Percentiles rank a stretch among this genome's conserved stretches.
These are phyloP conservation scores for Aegotheles bennettii DNA, from an alignment of 2,113 vertebrate species.

Conservation along the genomic window DNA sequence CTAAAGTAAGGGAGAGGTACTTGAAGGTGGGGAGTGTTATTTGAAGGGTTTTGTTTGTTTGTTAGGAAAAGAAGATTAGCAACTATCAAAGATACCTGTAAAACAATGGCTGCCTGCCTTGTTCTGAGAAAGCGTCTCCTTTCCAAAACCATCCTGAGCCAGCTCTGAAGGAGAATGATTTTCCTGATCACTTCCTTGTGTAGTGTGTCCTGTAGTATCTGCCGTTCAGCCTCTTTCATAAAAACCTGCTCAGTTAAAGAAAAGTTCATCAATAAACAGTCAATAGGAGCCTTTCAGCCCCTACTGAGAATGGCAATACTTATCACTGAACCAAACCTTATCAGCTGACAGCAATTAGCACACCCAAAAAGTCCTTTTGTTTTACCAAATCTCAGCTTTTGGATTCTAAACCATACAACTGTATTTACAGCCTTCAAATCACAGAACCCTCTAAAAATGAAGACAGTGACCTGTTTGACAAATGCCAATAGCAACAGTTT, in stretches of 20 bases:
- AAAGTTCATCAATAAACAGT: background rate
- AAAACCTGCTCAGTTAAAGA: conserved; percentile 81
- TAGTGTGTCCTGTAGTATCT: conserved; percentile 87
- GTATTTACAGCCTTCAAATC: background rate
- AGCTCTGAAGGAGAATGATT: conserved; percentile 91
- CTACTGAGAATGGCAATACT: background rate
- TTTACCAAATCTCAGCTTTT: background rate
- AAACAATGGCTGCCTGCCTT: conserved; percentile 74
- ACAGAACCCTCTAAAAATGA: background rate
- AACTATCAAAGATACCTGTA: conserved; percentile 78
- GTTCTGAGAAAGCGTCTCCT: conserved; percentile 81
- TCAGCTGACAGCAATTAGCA: background rate
- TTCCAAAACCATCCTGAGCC: conserved; percentile 84
- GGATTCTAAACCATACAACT: background rate
- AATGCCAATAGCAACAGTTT: background rate
- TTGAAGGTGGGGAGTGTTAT: background rate
- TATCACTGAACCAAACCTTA: background rate
- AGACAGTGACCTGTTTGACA: background rate
- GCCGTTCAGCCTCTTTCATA: conserved; percentile 89
- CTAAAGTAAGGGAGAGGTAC: background rate
- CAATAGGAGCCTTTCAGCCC: background rate
- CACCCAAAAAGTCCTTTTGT: background rate
- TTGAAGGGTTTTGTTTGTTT: background rate
- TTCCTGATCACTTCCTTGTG: conserved; percentile 93
- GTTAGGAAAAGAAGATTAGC: background rate